phyloP scores from a whole-genome alignment of 2,797 vertebrate genomes.

The Neopelma chrysocephalum region DNA sequence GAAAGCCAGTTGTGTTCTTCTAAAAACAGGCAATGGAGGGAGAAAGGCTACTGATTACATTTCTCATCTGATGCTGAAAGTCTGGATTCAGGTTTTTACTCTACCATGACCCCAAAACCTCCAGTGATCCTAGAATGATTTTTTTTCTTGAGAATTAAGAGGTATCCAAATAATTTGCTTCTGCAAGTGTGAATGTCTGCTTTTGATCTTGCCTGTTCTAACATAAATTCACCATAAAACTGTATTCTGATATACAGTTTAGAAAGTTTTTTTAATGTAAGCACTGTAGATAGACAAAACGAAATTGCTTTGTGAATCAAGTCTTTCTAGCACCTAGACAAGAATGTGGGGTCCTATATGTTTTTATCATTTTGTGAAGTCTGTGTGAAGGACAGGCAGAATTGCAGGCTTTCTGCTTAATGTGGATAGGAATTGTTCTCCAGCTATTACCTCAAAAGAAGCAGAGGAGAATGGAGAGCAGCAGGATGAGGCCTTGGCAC shows the following conservation, averaged over 20 bases:
- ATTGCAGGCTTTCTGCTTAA: neutral
- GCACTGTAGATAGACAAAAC: neutral
- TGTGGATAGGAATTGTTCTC: neutral
- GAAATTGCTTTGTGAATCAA: neutral
- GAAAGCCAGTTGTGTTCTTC: neutral
- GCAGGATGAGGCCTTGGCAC: neutral
- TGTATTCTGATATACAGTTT: neutral
- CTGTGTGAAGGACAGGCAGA: neutral
- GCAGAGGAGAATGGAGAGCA: neutral
- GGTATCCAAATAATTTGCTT: neutral
- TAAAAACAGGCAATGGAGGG: neutral
- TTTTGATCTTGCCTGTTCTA: neutral
- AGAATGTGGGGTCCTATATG: neutral
- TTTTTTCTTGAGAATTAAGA: neutral
- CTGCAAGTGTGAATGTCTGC: neutral
- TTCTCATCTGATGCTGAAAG: neutral
- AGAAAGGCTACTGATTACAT: neutral
- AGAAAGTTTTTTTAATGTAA: neutral
- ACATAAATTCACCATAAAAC: neutral
- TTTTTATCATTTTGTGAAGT: constrained; percentile 11
- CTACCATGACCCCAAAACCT: neutral
- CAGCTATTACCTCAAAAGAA: neutral
- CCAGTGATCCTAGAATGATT: neutral
- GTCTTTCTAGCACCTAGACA: neutral
- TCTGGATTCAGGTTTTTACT: neutral